Conservation (phyloP, 2,888 invertebrate genomes). For the Drosophila fungiperda region DNA sequence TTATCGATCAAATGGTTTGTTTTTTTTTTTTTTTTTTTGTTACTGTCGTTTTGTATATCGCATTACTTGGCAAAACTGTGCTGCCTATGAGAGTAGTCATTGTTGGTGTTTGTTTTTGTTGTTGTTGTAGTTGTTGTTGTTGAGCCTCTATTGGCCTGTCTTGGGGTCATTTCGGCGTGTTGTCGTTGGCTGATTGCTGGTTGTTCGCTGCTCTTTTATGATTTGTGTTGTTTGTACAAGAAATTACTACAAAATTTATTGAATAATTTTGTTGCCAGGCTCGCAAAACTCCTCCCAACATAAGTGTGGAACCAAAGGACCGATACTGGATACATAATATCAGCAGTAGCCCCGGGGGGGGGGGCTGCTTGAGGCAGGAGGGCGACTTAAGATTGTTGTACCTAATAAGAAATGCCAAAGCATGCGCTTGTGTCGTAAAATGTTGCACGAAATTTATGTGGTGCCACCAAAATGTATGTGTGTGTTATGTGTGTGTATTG, state of each 20-base stretch:
- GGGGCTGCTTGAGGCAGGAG: neutral
- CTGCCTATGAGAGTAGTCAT: conserved; percentile 1
- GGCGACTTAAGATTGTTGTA: conserved; percentile 47
- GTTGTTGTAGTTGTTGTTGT: neutral
- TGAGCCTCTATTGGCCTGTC: conserved; percentile 18
- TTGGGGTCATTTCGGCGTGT: conserved; percentile 39
- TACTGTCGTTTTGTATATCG: conserved; percentile 15
- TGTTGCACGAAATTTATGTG: conserved; percentile 73
- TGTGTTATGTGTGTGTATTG: conserved; percentile 14
- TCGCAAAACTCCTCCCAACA: neutral
- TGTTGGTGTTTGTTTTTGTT: neutral
- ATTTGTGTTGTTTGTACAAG: conserved; percentile 78
- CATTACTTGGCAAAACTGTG: conserved; percentile 20
- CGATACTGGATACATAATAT: conserved; percentile 4
- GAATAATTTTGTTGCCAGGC: conserved; percentile 71
- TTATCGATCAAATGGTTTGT: conserved; percentile 52
- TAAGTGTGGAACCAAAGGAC: conserved; percentile 15
- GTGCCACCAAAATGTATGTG: conserved; percentile 24
- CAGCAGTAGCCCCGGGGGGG: neutral
- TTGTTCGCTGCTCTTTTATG: conserved; percentile 62
- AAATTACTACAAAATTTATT: conserved; percentile 81
- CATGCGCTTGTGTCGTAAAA: conserved; percentile 78
- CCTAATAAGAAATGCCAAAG: conserved; percentile 78
- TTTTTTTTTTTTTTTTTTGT: neutral
- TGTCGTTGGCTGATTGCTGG: conserved; percentile 7